Conservation (phyloP, 2,113 vertebrate genomes). For the Cynoglossus semilaevis region DNA sequence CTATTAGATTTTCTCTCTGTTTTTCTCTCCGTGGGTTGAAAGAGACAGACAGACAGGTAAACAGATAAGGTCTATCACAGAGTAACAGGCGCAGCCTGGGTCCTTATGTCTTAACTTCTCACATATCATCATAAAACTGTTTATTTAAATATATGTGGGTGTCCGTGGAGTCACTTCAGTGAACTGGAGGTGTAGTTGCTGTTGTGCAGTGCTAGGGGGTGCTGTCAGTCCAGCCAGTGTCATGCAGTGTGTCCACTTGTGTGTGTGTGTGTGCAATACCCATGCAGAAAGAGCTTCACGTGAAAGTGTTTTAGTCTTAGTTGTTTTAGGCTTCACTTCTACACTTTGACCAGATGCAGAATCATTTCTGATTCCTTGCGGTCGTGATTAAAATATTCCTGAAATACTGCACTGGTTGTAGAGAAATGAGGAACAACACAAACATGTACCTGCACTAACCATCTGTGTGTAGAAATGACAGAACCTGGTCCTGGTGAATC, state of each 20-base stretch:
- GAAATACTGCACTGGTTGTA: too few species aligned
- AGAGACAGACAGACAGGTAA: not conserved
- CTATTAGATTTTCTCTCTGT: not conserved
- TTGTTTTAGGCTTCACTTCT: not conserved
- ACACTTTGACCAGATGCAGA: not conserved
- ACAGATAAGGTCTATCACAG: not conserved
- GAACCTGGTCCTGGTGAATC: too few species aligned
- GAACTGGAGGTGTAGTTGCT: conserved; percentile 39
- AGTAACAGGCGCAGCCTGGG: not conserved
- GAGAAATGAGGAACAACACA: too few species aligned
- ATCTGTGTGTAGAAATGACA: too few species aligned
- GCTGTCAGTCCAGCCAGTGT: conserved; percentile 57
- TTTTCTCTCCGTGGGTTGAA: not conserved
- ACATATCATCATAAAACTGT: not conserved
- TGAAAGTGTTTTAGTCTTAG: too few species aligned
- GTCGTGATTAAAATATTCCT: too few species aligned
- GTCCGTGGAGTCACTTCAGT: not conserved
- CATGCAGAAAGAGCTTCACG: too few species aligned
- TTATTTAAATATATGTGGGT: not conserved
- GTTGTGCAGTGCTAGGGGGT: conserved; percentile 61
- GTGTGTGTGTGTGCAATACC: conserved; percentile 3
- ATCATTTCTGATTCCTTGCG: not conserved
- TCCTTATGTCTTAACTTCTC: conserved; percentile 1
- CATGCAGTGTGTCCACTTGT: not conserved
- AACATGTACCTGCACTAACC: too few species aligned